Percentiles rank a stretch among this genome's conserved stretches.
Conservation (phyloP, 2,113 vertebrate species). For the Microcebus jonahi region DNA sequence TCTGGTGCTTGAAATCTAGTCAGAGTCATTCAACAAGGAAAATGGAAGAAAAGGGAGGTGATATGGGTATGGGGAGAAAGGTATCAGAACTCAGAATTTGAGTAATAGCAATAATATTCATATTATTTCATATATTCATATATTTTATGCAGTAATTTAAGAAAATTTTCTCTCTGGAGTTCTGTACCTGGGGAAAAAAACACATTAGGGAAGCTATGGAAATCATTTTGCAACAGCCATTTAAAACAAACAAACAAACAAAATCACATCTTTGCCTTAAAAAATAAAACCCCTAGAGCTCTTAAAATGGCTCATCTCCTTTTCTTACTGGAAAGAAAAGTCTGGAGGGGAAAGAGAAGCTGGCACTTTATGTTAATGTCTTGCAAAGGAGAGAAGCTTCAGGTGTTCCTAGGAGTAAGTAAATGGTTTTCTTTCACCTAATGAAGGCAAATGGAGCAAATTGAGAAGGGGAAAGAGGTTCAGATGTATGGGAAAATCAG, state of each 20-base stretch:
- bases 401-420: neutral
- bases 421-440: neutral
- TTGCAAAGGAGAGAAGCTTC: neutral
- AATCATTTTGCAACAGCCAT: neutral
- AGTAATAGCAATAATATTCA: neutral
- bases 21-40: neutral
- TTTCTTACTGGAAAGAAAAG: neutral
- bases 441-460: neutral
- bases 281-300: neutral
- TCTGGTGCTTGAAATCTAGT: neutral
- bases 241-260: neutral
- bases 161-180: neutral
- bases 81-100: neutral
- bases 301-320: neutral
- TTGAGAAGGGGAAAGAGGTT: neutral
- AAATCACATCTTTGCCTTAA: neutral
- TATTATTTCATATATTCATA: neutral
- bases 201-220: neutral
- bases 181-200: neutral
- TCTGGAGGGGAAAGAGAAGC: neutral
- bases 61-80: neutral
- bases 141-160: neutral
- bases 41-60: neutral
- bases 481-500: neutral
- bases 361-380: neutral